Evolutionary conservation across 2,888 invertebrate species (phyloP).

Genomic region (Pasiphila rectangulata): DNA sequence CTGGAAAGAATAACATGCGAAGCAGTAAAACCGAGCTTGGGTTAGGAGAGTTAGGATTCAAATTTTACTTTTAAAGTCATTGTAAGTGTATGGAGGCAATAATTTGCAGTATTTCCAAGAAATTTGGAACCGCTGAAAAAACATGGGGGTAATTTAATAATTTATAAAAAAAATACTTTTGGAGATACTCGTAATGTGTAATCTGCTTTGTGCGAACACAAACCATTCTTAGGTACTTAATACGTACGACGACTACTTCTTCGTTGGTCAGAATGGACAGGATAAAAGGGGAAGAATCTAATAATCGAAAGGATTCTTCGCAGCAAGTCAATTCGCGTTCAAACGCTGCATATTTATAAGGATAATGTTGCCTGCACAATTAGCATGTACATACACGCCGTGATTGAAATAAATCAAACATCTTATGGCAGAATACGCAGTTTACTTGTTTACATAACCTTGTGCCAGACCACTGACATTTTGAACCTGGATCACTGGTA

Average conservation of each 20-base stretch:
- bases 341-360: constrained; percentile 10
- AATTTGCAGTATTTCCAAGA: too few species aligned
- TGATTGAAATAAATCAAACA: constrained; percentile 17
- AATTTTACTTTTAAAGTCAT: neutral
- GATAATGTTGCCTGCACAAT: constrained; percentile 7
- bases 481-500: constrained; percentile 35
- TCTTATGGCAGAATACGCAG: constrained; percentile 17
- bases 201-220: too few species aligned
- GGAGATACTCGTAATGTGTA: too few species aligned
- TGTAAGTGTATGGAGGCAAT: neutral
- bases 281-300: too few species aligned
- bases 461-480: constrained; percentile 42
- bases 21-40: constrained; percentile 1
- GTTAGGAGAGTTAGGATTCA: constrained; percentile 1
- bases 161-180: too few species aligned
- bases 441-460: constrained; percentile 38
- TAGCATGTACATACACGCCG: constrained; percentile 6
- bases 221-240: too few species aligned
- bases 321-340: neutral
- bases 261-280: too few species aligned
- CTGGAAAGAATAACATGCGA: constrained; percentile 1
- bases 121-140: too few species aligned
- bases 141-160: too few species aligned
- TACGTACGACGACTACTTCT: too few species aligned
- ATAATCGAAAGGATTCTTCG: neutral